Conservation (phyloP, 2,797 vertebrate genomes). For the Lutjanus campechanus region DNA sequence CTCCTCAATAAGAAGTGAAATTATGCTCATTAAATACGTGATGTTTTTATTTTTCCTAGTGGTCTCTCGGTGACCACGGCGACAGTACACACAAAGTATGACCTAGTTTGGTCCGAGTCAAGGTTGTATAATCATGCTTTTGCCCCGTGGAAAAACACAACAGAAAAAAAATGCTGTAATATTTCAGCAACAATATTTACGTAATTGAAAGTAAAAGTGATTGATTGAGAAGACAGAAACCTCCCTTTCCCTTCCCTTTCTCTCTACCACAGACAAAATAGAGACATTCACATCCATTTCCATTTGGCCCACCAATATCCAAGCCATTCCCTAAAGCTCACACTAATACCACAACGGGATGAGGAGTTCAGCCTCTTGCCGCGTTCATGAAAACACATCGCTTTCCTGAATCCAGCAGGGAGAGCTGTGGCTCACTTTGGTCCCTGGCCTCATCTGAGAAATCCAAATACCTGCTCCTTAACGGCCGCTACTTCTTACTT, state of each 20-base stretch:
- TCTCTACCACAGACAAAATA: not conserved
- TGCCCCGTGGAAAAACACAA: constrained; percentile 2
- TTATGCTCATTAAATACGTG: constrained; percentile 44
- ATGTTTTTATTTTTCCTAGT: constrained; percentile 41
- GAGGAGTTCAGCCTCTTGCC: constrained; percentile 9
- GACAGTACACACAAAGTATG: constrained; percentile 18
- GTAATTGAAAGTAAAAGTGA: not conserved
- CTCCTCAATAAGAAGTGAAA: constrained; percentile 44
- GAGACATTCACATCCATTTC: constrained; percentile 14
- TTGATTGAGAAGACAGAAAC: not conserved
- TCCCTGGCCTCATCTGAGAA: constrained; percentile 29
- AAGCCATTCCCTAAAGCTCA: not conserved
- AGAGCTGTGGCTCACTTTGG: constrained; percentile 9
- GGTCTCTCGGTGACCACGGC: constrained; percentile 30
- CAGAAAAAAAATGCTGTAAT: not conserved
- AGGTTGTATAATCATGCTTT: constrained; percentile 23
- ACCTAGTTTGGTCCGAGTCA: constrained; percentile 27
- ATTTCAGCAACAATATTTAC: not conserved
- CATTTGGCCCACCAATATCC: constrained; percentile 14
- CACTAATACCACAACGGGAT: not conserved
- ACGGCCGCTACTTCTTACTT: constrained; percentile 64
- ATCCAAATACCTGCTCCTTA: constrained; percentile 30
- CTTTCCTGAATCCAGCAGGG: not conserved
- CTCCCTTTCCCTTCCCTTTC: not conserved
- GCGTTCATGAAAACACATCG: not conserved